Base-by-base conservation (phyloP, 2,113 vertebrate genomes). In the Heterochromis multidens region DNA sequence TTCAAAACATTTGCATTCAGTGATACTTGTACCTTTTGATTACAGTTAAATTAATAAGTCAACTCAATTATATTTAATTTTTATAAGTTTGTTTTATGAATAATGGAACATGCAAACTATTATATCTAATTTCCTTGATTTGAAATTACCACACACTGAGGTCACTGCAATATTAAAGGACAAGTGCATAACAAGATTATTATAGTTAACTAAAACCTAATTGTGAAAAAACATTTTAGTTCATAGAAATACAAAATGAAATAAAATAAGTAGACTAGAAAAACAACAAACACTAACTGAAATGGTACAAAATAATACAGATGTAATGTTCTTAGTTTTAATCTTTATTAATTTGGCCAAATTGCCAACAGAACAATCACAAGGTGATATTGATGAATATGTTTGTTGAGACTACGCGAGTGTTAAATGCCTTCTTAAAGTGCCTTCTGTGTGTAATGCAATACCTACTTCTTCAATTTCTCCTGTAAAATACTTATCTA, bases 301-400 rank as follows among this genome's bases (percentile, higher is more conserved):
- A 65, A 23, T 13, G 0, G 7, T 65, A 23, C 21, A 65, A 65
- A 65, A 23, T 65, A 65, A 65, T 14, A 40, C 33, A 37, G 8
- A 37, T 6, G 35, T 37, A 65, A 65, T 65, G 62, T 65, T 3
- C 1, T 65, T 63, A 23, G 61, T 14, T 43, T 43, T 35, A 35
- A 10, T 4, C 40, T 2, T 19, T 59, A 4, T 1, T 0, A 11
- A 35, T 7, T 8, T 37, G 33, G 33, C 37, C 33, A 9, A 37
- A 9, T 37, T 37, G 1, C 40, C 40, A 43, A 40, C 7, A 16
- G 35, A 67, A 67, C 62, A 43, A 67, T 35, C 35, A 16, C 13
- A 25, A 43, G 40, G 0, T 23, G n/a, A 21, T 37, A 4, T n/a
- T 63, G 33, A 65, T 37, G 6, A 7, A 1, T 25, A 16, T 67